Evolutionary conservation across 2,888 invertebrate species (phyloP).

Genomic region (Andrena hattorfiana): DNA sequence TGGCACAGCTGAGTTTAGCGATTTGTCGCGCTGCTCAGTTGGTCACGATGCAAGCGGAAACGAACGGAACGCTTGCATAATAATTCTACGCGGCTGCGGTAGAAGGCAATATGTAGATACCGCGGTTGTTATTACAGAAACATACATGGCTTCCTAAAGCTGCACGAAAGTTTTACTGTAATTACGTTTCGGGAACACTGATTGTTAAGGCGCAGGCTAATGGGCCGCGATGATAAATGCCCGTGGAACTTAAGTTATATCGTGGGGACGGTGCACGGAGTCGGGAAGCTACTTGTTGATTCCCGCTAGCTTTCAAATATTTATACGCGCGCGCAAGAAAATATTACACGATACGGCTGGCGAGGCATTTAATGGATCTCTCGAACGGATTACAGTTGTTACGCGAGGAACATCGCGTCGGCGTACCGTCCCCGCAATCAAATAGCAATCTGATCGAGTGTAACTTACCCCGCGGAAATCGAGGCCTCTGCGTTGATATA

Average conservation of each 20-base stretch:
- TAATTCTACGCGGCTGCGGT: slow-evolving; percentile 55
- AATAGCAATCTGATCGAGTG: slow-evolving; percentile 1
- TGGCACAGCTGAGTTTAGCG: slow-evolving; percentile 60
- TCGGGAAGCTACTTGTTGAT: slow-evolving; percentile 69
- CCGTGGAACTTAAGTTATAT: slow-evolving; percentile 48
- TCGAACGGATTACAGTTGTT: not conserved
- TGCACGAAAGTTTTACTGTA: slow-evolving; percentile 55
- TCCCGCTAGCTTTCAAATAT: slow-evolving; percentile 47
- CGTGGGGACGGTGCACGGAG: slow-evolving; percentile 26
- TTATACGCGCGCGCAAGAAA: slow-evolving; percentile 49
- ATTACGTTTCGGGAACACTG: slow-evolving; percentile 61
- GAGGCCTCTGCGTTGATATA: not conserved
- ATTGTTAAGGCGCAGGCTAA: slow-evolving; percentile 60
- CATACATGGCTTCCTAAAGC: slow-evolving; percentile 37
- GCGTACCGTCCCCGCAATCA: not conserved
- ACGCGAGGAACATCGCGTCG: not conserved
- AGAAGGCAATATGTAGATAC: slow-evolving; percentile 38
- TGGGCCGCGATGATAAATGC: slow-evolving; percentile 56
- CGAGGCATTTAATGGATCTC: not conserved
- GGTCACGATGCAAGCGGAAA: slow-evolving; percentile 33
- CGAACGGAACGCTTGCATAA: slow-evolving; percentile 53
- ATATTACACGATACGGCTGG: slow-evolving; percentile 24
- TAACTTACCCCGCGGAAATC: not conserved
- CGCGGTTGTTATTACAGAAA: slow-evolving; percentile 53
- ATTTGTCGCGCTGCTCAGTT: slow-evolving; percentile 62